Conservation (phyloP, 2,888 invertebrate genomes). For the Tanaodytes sp. region DNA sequence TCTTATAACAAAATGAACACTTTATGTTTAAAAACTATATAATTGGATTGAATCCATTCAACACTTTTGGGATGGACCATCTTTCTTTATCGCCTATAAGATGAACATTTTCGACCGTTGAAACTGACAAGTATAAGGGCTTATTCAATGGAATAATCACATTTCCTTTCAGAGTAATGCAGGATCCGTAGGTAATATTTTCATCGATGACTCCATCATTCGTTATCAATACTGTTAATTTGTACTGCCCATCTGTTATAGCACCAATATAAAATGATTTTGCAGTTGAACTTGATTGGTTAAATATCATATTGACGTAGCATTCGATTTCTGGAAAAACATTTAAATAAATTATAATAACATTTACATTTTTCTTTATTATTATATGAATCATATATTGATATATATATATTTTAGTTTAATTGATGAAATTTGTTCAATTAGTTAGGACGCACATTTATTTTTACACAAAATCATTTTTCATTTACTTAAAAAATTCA, state of each 20-base stretch:
- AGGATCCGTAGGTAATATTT: background rate
- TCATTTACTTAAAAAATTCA: no score
- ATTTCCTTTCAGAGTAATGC: background rate
- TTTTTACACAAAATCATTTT: no score
- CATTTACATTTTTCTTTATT: background rate
- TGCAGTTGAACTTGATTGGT: background rate
- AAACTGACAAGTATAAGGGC: background rate
- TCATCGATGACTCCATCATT: background rate
- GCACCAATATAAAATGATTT: constrained; percentile 1
- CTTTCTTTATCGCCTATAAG: no score
- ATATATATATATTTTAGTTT: no score
- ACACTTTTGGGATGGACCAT: no score
- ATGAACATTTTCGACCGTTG: no score
- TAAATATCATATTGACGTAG: background rate
- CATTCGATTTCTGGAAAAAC: constrained; percentile 3
- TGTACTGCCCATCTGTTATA: constrained; percentile 1
- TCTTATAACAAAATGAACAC: no score
- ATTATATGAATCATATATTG: no score
- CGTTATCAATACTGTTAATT: background rate
- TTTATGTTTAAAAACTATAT: background rate
- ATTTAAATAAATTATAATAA: background rate
- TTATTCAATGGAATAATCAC: background rate
- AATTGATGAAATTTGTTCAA: no score
- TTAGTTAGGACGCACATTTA: no score
- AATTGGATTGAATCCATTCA: background rate